Percentiles rank a stretch among this genome's conserved stretches.
These are phyloP conservation scores for Hydrotaea cyrtoneurina DNA, from an alignment of 2,888 invertebrate genomes.

Conservation along the genomic window DNA sequence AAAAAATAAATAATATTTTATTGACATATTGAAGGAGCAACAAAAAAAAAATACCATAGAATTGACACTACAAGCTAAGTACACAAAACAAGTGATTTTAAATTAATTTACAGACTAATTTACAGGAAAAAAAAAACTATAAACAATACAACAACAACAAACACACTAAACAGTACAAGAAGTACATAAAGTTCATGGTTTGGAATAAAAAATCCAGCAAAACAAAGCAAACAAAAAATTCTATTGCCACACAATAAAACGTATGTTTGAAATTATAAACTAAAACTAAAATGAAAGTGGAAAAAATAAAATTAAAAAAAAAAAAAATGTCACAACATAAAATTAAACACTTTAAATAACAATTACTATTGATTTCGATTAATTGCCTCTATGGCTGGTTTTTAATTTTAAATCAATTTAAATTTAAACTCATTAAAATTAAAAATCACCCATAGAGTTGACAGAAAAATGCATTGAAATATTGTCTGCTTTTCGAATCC, in stretches of 20 bases:
- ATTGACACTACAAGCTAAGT: background rate
- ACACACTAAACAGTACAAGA: background rate
- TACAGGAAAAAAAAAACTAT: background rate
- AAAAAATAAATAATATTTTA: background rate
- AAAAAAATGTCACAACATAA: background rate
- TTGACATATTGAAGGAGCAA: background rate
- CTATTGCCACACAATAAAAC: background rate
- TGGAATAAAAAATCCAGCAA: background rate
- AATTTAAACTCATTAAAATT: too few relatives aligned
- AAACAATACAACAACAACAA: background rate
- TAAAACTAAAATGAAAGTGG: too few relatives aligned
- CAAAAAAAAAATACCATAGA: background rate
- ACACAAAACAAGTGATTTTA: background rate
- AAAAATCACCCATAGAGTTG: too few relatives aligned
- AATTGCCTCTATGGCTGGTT: too few relatives aligned
- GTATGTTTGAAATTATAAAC: background rate
- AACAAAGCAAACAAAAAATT: too few relatives aligned
- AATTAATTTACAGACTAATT: too few relatives aligned
- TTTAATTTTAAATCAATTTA: too few relatives aligned
- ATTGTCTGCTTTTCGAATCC: too few relatives aligned
- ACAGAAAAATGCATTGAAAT: too few relatives aligned
- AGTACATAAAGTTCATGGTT: background rate
- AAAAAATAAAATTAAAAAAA: background rate
- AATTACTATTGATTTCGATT: too few relatives aligned
- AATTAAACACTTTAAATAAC: too few relatives aligned